A percentile compares a stretch with the other conserved stretches of the same genome.
These are phyloP conservation scores for Drosophila neoperkinsi DNA, from an alignment of 2,888 invertebrate genomes.

Conservation along the genomic window DNA sequence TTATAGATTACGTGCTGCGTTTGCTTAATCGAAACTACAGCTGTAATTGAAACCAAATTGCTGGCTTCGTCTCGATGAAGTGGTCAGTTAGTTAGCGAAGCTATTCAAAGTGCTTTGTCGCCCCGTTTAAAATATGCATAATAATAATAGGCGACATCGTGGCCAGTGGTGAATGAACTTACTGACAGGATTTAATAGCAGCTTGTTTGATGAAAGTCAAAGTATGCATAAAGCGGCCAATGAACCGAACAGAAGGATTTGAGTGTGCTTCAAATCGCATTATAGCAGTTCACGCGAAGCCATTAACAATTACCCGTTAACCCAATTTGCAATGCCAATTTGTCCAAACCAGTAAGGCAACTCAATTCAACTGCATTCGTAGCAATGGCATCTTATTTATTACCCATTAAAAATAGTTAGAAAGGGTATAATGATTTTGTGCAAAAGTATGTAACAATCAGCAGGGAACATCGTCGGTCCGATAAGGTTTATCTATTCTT, in stretches of 20 bases:
- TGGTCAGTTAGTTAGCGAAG: constrained; percentile 34
- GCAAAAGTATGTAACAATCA: background rate
- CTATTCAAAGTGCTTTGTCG: constrained; percentile 41
- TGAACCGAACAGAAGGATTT: constrained; percentile 53
- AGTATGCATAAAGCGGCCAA: constrained; percentile 45
- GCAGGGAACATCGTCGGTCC: background rate
- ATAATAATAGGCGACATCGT: constrained; percentile 42
- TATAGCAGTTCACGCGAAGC: constrained; percentile 12
- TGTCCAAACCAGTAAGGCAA: constrained; percentile 55
- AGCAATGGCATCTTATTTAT: background rate
- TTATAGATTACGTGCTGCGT: constrained; percentile 76
- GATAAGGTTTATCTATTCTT: background rate
- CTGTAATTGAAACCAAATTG: constrained; percentile 68
- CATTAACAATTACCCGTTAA: constrained; percentile 53
- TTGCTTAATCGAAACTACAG: constrained; percentile 56
- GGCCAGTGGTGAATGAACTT: constrained; percentile 65
- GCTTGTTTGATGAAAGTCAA: constrained; percentile 53
- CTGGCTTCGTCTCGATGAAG: constrained; percentile 40
- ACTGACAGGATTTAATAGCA: constrained; percentile 12
- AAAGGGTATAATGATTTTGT: background rate
- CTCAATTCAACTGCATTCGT: constrained; percentile 46
- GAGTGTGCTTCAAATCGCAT: background rate
- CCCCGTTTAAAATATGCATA: constrained; percentile 59
- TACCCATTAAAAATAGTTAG: background rate
- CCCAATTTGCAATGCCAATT: constrained; percentile 57